Conservation (phyloP, 23 tunicate genomes). For the Clavelina lepadiformis region DNA sequence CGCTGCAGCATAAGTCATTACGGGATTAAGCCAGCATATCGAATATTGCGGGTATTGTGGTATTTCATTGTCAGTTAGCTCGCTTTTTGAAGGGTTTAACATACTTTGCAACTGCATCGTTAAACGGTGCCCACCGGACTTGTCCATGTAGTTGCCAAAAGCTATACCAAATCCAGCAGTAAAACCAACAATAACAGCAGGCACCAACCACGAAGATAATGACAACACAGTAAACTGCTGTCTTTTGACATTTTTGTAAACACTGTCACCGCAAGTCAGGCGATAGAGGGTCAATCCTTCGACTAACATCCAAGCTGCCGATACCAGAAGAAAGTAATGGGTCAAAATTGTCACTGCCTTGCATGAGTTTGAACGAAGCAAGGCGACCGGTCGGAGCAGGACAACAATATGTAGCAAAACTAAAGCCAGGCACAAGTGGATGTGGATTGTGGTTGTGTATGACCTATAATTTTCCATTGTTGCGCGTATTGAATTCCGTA, state of each 20-base stretch:
- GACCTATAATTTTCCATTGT: not conserved
- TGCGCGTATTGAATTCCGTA: not conserved
- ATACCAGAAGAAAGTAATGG: constrained; percentile 29
- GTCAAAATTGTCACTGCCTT: constrained; percentile 16
- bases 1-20: constrained; percentile 32
- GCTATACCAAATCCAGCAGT: constrained; percentile 21
- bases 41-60: constrained; percentile 23
- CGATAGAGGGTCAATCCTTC: constrained; percentile 33
- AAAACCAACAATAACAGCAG: constrained; percentile 21
- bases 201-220: constrained; percentile 37
- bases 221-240: not conserved
- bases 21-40: constrained; percentile 38
- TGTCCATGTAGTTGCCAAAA: constrained; percentile 27
- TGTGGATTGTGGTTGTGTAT: constrained; percentile 15
- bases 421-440: constrained; percentile 22
- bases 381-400: not conserved
- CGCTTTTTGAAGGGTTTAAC: not conserved
- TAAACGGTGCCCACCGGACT: constrained; percentile 4
- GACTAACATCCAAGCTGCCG: constrained; percentile 49
- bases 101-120: constrained; percentile 4
- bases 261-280: constrained; percentile 13
- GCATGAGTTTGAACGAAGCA: constrained; percentile 3
- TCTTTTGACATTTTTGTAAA: not conserved
- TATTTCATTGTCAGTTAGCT: not conserved
- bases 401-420: constrained; percentile 22